These are phyloP conservation scores for Triplophysa bombifrons DNA, from an alignment of 2,797 vertebrate genomes.

Conservation along the genomic window DNA sequence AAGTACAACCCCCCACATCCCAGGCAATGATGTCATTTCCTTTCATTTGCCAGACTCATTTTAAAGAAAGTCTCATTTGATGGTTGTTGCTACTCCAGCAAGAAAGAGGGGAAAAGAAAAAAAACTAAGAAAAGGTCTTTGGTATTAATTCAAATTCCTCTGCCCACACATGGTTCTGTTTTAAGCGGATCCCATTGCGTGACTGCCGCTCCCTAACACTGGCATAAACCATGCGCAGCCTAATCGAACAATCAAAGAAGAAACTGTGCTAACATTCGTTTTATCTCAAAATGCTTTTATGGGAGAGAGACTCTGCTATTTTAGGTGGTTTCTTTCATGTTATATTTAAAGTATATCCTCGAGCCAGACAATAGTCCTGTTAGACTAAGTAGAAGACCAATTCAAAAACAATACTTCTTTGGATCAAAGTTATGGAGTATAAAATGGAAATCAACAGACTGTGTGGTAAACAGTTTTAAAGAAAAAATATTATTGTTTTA, in stretches of 20 bases:
- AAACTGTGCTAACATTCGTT: constrained; percentile 67
- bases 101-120: constrained; percentile 49
- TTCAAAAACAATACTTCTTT: not conserved
- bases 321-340: constrained; percentile 64
- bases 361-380: not conserved
- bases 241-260: constrained; percentile 69
- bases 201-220: constrained; percentile 72
- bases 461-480: too few species aligned
- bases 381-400: not conserved
- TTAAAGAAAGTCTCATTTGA: constrained; percentile 64
- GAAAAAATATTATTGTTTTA: too few species aligned
- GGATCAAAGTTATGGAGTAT: too few species aligned
- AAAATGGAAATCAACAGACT: too few species aligned
- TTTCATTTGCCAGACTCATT: constrained; percentile 65
- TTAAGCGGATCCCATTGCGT: constrained; percentile 75
- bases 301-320: constrained; percentile 66
- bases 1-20: constrained; percentile 58
- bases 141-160: constrained; percentile 71
- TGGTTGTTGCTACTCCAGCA: constrained; percentile 57
- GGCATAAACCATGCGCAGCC: constrained; percentile 63
- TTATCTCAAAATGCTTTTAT: constrained; percentile 70
- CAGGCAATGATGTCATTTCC: constrained; percentile 72
- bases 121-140: constrained; percentile 65
- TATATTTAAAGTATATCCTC: not conserved
- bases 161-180: constrained; percentile 81